Percentiles rank a stretch among this genome's conserved stretches.
Evolutionary conservation across 2,113 vertebrate species (phyloP).

Genomic region (Plotosus lineatus): DNA sequence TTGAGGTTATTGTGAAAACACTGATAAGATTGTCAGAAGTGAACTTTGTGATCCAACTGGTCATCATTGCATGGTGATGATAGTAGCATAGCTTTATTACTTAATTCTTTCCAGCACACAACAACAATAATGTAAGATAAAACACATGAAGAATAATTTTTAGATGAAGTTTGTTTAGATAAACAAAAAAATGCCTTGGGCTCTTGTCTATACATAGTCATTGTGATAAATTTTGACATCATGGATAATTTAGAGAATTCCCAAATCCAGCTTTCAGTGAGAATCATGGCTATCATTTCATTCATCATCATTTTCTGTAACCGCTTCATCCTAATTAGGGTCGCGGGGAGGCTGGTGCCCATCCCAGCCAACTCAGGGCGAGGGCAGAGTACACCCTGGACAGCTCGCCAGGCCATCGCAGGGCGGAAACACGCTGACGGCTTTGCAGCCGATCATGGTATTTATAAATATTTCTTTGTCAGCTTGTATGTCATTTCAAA

Average conservation of each 20-base stretch:
- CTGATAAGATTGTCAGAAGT: slow-evolving; percentile 27
- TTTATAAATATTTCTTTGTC: not conserved
- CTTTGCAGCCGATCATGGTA: too few species aligned
- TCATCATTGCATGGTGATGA: slow-evolving; percentile 10
- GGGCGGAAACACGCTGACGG: too few species aligned
- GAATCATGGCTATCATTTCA: not conserved
- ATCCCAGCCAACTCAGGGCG: too few species aligned
- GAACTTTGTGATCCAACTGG: slow-evolving; percentile 29
- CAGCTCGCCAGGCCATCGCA: too few species aligned
- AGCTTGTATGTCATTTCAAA: not conserved
- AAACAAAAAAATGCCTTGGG: not conserved
- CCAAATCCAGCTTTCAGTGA: not conserved
- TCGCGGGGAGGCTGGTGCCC: too few species aligned
- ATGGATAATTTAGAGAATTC: not conserved
- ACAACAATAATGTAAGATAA: not conserved
- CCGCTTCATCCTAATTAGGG: too few species aligned
- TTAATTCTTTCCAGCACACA: not conserved
- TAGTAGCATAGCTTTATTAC: slow-evolving; percentile 22
- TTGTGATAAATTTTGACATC: not conserved
- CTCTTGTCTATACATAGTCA: not conserved
- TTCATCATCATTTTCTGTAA: too few species aligned
- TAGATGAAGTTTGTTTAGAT: not conserved
- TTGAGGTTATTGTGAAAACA: not conserved
- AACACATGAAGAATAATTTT: not conserved
- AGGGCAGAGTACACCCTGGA: too few species aligned